Conservation (phyloP, 2,888 invertebrate species). For the Therioaphis trifolii region DNA sequence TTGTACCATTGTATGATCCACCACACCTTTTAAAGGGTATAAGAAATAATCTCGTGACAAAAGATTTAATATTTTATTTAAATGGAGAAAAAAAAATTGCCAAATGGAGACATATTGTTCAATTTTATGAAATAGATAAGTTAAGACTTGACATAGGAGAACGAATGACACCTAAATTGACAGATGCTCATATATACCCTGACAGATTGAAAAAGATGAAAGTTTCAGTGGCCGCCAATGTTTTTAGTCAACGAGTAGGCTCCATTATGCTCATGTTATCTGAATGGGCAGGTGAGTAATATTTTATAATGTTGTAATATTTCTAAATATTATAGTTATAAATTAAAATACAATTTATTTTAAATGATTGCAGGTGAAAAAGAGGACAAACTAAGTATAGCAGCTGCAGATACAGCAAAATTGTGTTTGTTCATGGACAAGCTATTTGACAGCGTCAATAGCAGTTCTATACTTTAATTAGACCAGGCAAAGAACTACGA, state of each 20-base stretch:
- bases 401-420: conserved; percentile 62
- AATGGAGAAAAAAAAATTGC: neutral
- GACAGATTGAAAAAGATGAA: conserved; percentile 45
- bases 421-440: conserved; percentile 35
- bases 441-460: no score
- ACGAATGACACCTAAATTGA: conserved; percentile 25
- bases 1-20: conserved; percentile 25
- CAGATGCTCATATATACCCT: conserved; percentile 25
- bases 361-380: no score
- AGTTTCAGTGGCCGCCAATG: no score
- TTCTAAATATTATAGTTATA: no score
- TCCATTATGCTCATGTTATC: no score
- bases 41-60: conserved; percentile 32
- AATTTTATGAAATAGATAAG: conserved; percentile 30
- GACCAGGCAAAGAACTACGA: neutral
- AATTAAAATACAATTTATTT: no score
- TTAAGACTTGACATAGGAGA: neutral
- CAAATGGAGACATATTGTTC: conserved; percentile 18
- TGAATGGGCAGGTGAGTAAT: no score
- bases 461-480: neutral
- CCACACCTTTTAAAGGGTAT: conserved; percentile 45
- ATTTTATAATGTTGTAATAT: no score
- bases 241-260: no score
- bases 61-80: neutral
- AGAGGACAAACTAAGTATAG: conserved; percentile 4